These are phyloP conservation scores for Drosophila lini DNA, from an alignment of 1,140 invertebrate species.

Conservation along the genomic window DNA sequence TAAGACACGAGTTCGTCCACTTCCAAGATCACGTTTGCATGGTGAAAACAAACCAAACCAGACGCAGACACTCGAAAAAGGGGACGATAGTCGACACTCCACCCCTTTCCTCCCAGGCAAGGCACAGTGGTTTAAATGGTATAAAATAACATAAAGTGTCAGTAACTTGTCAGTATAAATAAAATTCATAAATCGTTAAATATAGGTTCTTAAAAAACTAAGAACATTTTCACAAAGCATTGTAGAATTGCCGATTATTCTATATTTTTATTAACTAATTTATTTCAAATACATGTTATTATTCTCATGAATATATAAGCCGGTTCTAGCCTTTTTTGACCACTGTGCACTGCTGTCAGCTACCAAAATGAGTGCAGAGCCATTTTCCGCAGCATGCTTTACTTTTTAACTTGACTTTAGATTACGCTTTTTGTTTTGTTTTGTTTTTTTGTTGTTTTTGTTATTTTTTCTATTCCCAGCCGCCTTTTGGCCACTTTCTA, in stretches of 20 bases:
- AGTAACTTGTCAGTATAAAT: neutral
- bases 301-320: neutral
- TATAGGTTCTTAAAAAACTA: neutral
- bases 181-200: neutral
- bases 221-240: neutral
- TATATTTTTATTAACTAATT: neutral
- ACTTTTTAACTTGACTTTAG: constrained; percentile 55
- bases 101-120: constrained; percentile 1
- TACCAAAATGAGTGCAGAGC: constrained; percentile 79
- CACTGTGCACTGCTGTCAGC: constrained; percentile 52
- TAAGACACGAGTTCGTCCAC: constrained; percentile 65
- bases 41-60: constrained; percentile 71
- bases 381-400: constrained; percentile 76
- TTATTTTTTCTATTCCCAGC: constrained; percentile 36
- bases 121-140: neutral
- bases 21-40: constrained; percentile 58
- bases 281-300: too few relatives aligned
- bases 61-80: constrained; percentile 51
- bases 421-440: constrained; percentile 38
- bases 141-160: neutral
- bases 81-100: constrained; percentile 46
- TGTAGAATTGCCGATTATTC: too few relatives aligned
- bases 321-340: neutral
- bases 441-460: constrained; percentile 6
- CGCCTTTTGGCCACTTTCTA: constrained; percentile 78